Conservation (phyloP, 2,888 invertebrate genomes). For the Pammene fasciana region DNA sequence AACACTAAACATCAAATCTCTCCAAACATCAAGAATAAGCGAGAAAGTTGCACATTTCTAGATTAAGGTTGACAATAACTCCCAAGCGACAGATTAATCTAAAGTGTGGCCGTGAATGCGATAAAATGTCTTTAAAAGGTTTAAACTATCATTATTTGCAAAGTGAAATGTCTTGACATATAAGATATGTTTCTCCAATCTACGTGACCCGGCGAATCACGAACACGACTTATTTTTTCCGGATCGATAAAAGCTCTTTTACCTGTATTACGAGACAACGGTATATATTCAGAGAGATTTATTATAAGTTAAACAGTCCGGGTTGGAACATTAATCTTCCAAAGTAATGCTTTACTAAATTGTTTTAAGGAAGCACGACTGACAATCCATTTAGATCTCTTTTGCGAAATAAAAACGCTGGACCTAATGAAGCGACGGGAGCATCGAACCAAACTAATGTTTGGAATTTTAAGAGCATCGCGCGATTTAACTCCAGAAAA, state of each 20-base stretch:
- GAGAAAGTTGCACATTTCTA: conserved; percentile 28
- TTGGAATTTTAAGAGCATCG: conserved; percentile 46
- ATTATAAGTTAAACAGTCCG: conserved; percentile 64
- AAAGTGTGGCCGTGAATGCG: conserved; percentile 33
- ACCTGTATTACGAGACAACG: conserved; percentile 46
- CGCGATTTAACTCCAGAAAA: conserved; percentile 42
- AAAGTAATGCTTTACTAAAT: conserved; percentile 62
- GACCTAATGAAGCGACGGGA: conserved; percentile 68
- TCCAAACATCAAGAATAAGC: conserved; percentile 22
- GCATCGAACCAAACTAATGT: conserved; percentile 57
- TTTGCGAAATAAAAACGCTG: conserved; percentile 60
- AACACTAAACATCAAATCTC: conserved; percentile 21
- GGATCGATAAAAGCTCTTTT: conserved; percentile 62
- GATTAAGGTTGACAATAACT: conserved; percentile 40
- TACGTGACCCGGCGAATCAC: conserved; percentile 64
- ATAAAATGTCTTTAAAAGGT: conserved; percentile 36
- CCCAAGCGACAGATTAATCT: conserved; percentile 30
- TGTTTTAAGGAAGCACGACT: conserved; percentile 62
- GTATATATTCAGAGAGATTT: conserved; percentile 57
- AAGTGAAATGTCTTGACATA: conserved; percentile 41
- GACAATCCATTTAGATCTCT: conserved; percentile 69
- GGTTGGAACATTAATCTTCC: conserved; percentile 65
- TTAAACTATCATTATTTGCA: conserved; percentile 37
- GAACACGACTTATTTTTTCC: conserved; percentile 60
- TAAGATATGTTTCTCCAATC: conserved; percentile 49